Conservation (phyloP, 2,888 invertebrate genomes). For the Timandra comae region DNA sequence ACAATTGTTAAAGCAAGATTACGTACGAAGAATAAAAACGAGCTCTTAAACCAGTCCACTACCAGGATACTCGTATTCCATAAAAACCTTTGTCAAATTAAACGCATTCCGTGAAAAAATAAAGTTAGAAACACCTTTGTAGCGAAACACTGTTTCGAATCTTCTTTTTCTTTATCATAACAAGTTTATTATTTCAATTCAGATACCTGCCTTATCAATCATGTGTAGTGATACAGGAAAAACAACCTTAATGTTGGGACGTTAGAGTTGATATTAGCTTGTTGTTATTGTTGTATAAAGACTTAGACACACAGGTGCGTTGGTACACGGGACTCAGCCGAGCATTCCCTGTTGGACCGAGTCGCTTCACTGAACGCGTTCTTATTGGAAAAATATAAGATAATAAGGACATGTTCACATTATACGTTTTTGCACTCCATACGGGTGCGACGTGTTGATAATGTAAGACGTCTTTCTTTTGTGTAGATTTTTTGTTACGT, state of each 20-base stretch:
- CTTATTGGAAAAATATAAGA: slow-evolving; percentile 18
- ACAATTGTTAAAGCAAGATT: too few relatives aligned
- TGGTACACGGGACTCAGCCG: slow-evolving; percentile 10
- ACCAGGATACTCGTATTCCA: too few relatives aligned
- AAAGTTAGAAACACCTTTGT: too few relatives aligned
- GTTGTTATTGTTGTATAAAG: background rate
- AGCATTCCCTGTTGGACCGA: slow-evolving; percentile 14
- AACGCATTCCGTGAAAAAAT: too few relatives aligned
- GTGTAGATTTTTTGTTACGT: too few relatives aligned
- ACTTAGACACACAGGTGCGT: slow-evolving; percentile 3
- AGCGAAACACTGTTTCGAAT: background rate
- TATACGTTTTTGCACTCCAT: background rate
- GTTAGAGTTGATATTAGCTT: background rate
- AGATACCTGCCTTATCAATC: background rate
- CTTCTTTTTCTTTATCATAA: background rate
- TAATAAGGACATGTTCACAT: slow-evolving; percentile 10
- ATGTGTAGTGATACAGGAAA: background rate
- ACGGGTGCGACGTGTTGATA: too few relatives aligned
- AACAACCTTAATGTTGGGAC: background rate
- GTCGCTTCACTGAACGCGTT: slow-evolving; percentile 13
- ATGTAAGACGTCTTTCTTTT: too few relatives aligned
- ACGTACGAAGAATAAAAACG: too few relatives aligned
- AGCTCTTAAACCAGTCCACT: too few relatives aligned
- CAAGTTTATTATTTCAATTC: background rate
- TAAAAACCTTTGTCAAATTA: too few relatives aligned